Evolutionary conservation across 1,140 invertebrate genomes (phyloP).

Genomic region (Saccostrea glomerata): DNA sequence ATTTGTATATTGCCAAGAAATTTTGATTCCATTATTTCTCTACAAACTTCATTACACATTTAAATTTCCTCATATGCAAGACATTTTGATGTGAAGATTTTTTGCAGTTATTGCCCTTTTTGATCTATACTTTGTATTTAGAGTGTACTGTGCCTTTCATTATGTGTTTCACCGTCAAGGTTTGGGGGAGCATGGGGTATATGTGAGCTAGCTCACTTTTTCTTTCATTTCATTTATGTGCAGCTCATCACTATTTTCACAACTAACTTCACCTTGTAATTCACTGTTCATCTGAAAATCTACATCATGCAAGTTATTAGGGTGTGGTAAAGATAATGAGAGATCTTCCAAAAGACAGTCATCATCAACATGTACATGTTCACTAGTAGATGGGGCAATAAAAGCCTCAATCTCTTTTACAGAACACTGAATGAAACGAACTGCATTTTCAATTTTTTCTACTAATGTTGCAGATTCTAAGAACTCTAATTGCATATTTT

Average conservation of each 20-base stretch:
- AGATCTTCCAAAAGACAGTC: not conserved
- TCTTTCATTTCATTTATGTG: slow-evolving; percentile 23
- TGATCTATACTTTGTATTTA: too few species aligned
- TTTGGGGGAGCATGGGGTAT: too few species aligned
- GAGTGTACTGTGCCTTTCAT: too few species aligned
- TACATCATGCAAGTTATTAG: slow-evolving; percentile 12
- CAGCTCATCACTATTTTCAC: slow-evolving; percentile 29
- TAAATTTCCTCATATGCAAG: too few species aligned
- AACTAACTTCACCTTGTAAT: not conserved
- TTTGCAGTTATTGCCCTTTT: too few species aligned
- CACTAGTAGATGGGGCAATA: slow-evolving; percentile 13
- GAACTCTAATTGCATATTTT: not conserved
- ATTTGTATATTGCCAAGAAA: too few species aligned
- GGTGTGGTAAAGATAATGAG: not conserved
- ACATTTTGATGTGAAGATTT: too few species aligned
- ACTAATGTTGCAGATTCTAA: slow-evolving; percentile 42
- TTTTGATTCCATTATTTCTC: too few species aligned
- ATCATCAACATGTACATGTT: slow-evolving; percentile 9
- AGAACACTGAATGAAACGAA: slow-evolving; percentile 49
- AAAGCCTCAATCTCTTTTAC: slow-evolving; percentile 39
- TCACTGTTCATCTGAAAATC: not conserved
- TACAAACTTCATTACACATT: too few species aligned
- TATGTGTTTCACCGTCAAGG: too few species aligned
- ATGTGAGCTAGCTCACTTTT: too few species aligned
- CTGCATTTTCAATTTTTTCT: slow-evolving; percentile 58